A percentile compares a stretch with the other conserved stretches of the same genome.
Evolutionary conservation across 2,888 invertebrate genomes (phyloP).

Genomic region (Synergus japonicus): DNA sequence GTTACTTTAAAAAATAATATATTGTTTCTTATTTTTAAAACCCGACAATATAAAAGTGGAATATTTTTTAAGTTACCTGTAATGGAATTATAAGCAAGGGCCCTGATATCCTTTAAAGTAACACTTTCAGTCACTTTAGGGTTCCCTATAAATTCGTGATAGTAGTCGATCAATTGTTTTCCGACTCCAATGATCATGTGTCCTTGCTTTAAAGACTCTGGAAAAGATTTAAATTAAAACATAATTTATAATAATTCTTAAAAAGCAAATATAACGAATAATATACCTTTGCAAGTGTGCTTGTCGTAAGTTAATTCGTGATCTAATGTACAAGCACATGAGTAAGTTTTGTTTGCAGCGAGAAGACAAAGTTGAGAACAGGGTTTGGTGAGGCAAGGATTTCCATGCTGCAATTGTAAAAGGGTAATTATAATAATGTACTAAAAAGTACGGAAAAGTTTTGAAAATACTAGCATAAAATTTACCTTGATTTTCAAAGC

Average conservation of each 20-base stretch:
- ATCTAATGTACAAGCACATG: constrained; percentile 88
- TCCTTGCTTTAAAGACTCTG: constrained; percentile 71
- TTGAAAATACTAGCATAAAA: background rate
- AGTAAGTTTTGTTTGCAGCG: constrained; percentile 79
- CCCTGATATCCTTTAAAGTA: constrained; percentile 80
- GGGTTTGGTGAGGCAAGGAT: constrained; percentile 82
- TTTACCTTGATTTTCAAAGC: constrained; percentile 79
- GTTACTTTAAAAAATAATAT: too few species aligned
- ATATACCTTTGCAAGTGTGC: constrained; percentile 80
- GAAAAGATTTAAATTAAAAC: background rate
- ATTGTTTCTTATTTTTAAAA: background rate
- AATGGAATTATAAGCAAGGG: constrained; percentile 83
- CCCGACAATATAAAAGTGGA: background rate
- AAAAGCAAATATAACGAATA: background rate
- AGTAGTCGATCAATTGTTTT: constrained; percentile 80
- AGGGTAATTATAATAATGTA: background rate
- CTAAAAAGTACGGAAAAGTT: background rate
- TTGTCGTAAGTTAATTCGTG: constrained; percentile 81
- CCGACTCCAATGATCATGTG: constrained; percentile 81
- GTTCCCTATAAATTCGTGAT: constrained; percentile 84
- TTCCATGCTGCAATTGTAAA: constrained; percentile 53
- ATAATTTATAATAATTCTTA: background rate
- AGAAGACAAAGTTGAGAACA: constrained; percentile 91
- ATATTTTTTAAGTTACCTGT: constrained; percentile 73
- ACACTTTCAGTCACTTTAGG: constrained; percentile 78